These are phyloP conservation scores for Diglossa cyanea DNA, from an alignment of 2,797 vertebrate genomes.

Conservation along the genomic window DNA sequence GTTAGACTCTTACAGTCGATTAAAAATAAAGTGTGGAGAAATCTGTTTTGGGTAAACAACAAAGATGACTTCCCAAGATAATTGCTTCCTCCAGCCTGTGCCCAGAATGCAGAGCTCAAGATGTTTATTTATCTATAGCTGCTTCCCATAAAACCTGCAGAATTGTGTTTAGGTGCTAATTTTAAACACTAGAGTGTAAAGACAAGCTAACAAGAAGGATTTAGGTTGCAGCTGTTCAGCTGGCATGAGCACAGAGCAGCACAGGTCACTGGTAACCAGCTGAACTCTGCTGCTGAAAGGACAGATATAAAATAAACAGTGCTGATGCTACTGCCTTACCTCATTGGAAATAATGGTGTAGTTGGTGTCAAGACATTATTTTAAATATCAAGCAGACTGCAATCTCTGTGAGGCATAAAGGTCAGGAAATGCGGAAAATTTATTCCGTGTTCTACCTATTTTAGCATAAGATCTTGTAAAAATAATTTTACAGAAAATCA, in stretches of 20 bases:
- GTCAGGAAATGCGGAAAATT: neutral
- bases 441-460: neutral
- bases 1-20: neutral
- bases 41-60: neutral
- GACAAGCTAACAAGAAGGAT: conserved; percentile 16
- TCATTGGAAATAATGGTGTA: conserved; percentile 17
- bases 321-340: neutral
- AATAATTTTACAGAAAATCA: neutral
- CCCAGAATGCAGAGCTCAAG: neutral
- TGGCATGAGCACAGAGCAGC: neutral
- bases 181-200: neutral
- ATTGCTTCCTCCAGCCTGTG: neutral
- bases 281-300: conserved; percentile 6
- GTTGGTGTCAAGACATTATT: conserved; percentile 31
- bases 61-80: neutral
- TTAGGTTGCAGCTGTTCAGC: neutral
- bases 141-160: neutral
- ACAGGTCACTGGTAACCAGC: conserved; percentile 16
- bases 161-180: neutral
- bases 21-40: neutral
- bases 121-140: neutral
- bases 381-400: conserved; percentile 46
- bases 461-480: neutral
- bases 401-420: conserved; percentile 1
- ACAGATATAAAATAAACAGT: conserved; percentile 11